Conservation (phyloP, 2,888 invertebrate species). For the Xylota segnis region DNA sequence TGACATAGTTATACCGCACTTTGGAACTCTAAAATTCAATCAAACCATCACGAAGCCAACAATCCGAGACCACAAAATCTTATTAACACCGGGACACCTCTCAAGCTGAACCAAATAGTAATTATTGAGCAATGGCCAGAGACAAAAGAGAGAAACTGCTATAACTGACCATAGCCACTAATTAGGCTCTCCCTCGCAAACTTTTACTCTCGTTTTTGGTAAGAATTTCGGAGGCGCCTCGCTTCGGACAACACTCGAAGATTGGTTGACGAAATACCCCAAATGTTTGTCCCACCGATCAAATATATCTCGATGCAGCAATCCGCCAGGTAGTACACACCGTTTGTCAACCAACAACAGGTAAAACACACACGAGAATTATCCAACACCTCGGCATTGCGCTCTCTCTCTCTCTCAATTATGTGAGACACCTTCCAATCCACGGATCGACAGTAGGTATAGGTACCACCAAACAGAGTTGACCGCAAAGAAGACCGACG, state of each 20-base stretch:
- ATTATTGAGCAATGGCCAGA: conserved; percentile 26
- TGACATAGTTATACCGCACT: conserved; percentile 48
- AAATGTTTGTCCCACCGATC: neutral
- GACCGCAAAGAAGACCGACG: conserved; percentile 57
- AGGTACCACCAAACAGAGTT: conserved; percentile 22
- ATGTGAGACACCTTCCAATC: conserved; percentile 54
- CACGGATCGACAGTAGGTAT: neutral
- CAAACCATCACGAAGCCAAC: conserved; percentile 28
- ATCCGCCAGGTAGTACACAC: conserved; percentile 10
- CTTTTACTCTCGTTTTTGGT: conserved; percentile 26
- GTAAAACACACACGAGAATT: conserved; percentile 25
- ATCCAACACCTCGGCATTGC: conserved; percentile 36
- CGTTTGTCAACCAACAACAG: conserved; percentile 5
- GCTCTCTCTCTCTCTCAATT: conserved; percentile 51
- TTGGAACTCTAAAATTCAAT: conserved; percentile 29
- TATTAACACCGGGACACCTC: conserved; percentile 49
- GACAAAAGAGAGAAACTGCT: neutral
- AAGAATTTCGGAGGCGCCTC: conserved; percentile 16
- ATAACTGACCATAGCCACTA: conserved; percentile 10
- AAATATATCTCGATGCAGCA: conserved; percentile 21
- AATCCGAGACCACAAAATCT: conserved; percentile 60
- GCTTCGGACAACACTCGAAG: neutral
- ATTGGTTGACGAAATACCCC: conserved; percentile 34
- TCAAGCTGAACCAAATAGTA: conserved; percentile 54
- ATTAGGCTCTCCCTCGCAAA: neutral